Evolutionary conservation across 2,113 vertebrate species (phyloP).

Genomic region (Gambusia affinis): DNA sequence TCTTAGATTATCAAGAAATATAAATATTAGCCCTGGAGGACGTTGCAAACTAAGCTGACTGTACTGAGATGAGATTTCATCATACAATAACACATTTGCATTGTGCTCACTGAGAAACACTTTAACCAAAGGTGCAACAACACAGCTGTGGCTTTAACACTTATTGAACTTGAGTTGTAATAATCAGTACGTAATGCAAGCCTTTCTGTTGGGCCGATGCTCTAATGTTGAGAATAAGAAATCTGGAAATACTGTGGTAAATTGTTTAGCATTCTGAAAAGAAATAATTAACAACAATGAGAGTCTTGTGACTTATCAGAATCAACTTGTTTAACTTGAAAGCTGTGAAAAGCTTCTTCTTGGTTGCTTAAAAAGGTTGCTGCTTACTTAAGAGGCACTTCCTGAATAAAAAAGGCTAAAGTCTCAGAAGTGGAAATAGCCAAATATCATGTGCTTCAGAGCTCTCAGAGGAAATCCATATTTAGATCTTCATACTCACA

Average conservation of each 20-base stretch:
- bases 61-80: not conserved
- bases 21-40: not conserved
- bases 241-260: not conserved
- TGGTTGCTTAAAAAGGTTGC: conserved; percentile 5
- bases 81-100: not conserved
- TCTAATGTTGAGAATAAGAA: not conserved
- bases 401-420: conserved; percentile 54
- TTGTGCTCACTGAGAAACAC: not conserved
- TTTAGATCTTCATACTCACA: conserved; percentile 23
- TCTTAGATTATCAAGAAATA: not conserved
- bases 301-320: not conserved
- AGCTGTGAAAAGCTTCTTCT: conserved; percentile 1
- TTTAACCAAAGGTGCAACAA: not conserved
- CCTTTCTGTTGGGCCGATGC: not conserved
- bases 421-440: conserved; percentile 47
- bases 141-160: not conserved
- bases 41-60: not conserved
- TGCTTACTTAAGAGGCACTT: conserved; percentile 58
- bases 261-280: too few species aligned
- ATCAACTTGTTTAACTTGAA: not conserved
- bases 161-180: not conserved
- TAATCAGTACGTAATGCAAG: not conserved
- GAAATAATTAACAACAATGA: not conserved
- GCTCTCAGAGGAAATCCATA: conserved; percentile 45
- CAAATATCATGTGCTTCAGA: conserved; percentile 29